Percentiles rank a stretch among this genome's conserved stretches.
Conservation (phyloP, 2,113 vertebrate genomes). For the Thermophis baileyi region DNA sequence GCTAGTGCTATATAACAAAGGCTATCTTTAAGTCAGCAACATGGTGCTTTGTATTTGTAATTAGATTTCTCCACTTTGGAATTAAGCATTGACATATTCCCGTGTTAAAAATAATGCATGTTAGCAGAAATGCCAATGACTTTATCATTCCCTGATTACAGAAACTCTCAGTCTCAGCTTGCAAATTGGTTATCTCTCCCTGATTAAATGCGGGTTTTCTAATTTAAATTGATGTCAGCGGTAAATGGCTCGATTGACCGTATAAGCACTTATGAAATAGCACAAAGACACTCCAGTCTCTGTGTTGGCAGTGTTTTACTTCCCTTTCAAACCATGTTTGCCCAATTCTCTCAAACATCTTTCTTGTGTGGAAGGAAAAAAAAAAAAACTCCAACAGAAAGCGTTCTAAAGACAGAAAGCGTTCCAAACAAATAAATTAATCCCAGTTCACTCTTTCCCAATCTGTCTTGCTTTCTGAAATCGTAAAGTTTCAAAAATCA, state of each 20-base stretch:
- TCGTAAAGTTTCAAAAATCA: not conserved
- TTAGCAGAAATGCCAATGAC: not conserved
- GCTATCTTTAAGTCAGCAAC: not conserved
- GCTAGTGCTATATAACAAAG: not conserved
- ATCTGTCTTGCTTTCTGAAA: slow-evolving; percentile 7
- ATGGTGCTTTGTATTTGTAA: not conserved
- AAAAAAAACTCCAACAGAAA: not conserved
- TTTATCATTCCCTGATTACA: not conserved
- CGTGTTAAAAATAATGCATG: not conserved
- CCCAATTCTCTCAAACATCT: not conserved
- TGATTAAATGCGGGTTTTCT: slow-evolving; percentile 53
- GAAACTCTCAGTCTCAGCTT: slow-evolving; percentile 33
- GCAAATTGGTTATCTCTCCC: slow-evolving; percentile 40
- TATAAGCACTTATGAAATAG: not conserved
- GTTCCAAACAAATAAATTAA: not conserved
- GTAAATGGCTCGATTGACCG: slow-evolving; percentile 10
- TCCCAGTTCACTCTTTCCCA: not conserved
- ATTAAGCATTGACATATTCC: not conserved
- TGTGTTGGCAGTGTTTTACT: not conserved
- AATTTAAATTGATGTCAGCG: slow-evolving; percentile 46
- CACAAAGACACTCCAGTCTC: no score
- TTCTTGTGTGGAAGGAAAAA: not conserved
- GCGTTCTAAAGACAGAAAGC: not conserved
- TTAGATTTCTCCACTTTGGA: not conserved
- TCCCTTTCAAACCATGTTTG: not conserved